Evolutionary conservation across 2,797 vertebrate genomes (phyloP).

Genomic region (Coracias cyanogaster): DNA sequence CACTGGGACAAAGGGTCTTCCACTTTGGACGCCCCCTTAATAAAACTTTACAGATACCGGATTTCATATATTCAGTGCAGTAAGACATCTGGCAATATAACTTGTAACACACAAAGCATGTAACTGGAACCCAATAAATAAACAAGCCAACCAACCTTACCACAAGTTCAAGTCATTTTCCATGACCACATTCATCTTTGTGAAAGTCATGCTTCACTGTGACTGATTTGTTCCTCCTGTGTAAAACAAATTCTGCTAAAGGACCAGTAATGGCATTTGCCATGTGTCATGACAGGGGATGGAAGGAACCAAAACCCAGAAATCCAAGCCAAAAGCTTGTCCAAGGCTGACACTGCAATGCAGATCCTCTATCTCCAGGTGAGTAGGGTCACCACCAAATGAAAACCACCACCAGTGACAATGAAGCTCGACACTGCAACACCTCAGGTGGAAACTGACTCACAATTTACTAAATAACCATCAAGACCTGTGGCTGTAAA

Average conservation of each 20-base stretch:
- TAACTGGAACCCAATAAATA: background rate
- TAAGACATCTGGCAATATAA: background rate
- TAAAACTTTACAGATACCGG: background rate
- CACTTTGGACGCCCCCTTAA: background rate
- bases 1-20: background rate
- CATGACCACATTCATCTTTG: background rate
- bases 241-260: constrained; percentile 10
- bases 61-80: background rate
- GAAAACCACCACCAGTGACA: constrained; percentile 12
- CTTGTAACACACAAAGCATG: background rate
- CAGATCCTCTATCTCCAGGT: background rate
- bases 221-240: background rate
- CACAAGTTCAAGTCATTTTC: background rate
- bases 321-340: constrained; percentile 30
- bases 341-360: background rate
- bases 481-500: background rate
- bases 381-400: background rate
- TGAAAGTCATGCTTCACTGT: background rate
- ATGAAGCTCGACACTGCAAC: background rate
- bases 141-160: background rate
- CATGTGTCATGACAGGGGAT: background rate
- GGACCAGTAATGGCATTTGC: background rate
- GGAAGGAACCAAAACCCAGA: background rate
- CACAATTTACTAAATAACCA: background rate
- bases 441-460: background rate